Evolutionary conservation across 2,888 invertebrate genomes (phyloP).

Genomic region (Euproctis similis): DNA sequence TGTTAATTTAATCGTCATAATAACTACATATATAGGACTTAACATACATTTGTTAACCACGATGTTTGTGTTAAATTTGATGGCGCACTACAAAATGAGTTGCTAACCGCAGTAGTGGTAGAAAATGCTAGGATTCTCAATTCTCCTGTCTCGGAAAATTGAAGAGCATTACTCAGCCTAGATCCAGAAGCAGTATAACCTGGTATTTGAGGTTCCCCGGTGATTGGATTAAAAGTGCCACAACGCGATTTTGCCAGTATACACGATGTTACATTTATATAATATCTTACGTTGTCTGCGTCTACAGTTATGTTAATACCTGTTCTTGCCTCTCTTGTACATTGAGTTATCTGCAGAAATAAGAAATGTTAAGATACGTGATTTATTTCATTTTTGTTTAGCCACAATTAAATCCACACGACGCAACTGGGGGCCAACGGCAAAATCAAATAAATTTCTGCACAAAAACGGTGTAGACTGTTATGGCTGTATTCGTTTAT

Average conservation of each 20-base stretch:
- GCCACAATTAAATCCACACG: no score
- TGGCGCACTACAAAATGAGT: constrained; percentile 70
- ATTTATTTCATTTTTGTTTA: no score
- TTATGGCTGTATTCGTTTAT: no score
- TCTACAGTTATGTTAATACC: constrained; percentile 65
- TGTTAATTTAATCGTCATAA: no score
- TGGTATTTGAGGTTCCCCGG: constrained; percentile 77
- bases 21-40: no score
- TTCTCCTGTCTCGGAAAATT: constrained; percentile 72
- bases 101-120: constrained; percentile 60
- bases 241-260: constrained; percentile 79
- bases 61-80: constrained; percentile 69
- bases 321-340: constrained; percentile 68
- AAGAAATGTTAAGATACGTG: no score
- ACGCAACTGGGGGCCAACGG: no score
- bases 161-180: constrained; percentile 71
- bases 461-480: no score
- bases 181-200: constrained; percentile 51
- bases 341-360: constrained; percentile 65
- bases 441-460: no score
- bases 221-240: constrained; percentile 78
- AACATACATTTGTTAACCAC: constrained; percentile 66
- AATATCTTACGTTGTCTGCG: constrained; percentile 70
- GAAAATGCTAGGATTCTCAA: constrained; percentile 73
- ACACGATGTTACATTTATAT: constrained; percentile 79